Percentiles rank a stretch among this genome's conserved stretches.
Conservation (phyloP, 1,140 invertebrate genomes). For the Eupristina koningsbergeri region DNA sequence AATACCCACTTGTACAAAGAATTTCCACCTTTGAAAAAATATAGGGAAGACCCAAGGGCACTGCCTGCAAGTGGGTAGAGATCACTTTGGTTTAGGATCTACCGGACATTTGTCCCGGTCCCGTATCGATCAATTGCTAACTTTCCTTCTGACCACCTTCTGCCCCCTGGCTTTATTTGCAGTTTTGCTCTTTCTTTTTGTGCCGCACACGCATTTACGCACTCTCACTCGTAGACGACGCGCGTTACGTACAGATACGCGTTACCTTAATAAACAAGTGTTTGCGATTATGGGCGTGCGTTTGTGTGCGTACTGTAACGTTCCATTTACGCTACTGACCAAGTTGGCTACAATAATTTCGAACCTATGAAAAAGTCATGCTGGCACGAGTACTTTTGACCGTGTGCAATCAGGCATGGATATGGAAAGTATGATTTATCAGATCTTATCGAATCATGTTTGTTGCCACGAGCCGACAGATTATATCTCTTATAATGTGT, state of each 20-base stretch:
- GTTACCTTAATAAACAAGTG: background rate
- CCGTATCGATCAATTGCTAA: background rate
- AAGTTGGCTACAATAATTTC: background rate
- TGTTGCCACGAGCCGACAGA: background rate
- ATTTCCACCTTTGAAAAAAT: background rate
- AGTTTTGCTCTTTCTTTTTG: too few relatives aligned
- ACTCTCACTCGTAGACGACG: conserved; percentile 31
- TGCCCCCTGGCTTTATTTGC: too few relatives aligned
- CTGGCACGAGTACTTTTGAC: background rate
- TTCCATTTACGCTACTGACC: background rate
- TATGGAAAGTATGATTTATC: background rate
- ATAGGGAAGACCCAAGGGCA: background rate
- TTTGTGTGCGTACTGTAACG: background rate
- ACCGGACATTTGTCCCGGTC: conserved; percentile 31
- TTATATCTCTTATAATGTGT: background rate
- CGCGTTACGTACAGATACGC: background rate
- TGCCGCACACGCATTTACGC: too few relatives aligned
- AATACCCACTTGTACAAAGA: background rate
- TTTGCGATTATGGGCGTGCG: too few relatives aligned
- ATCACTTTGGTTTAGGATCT: background rate
- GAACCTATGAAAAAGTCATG: background rate
- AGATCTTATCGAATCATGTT: background rate
- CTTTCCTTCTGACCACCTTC: too few relatives aligned
- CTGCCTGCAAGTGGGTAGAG: background rate
- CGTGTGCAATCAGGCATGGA: background rate